A percentile compares a stretch with the other conserved stretches of the same genome.
Evolutionary conservation across 2,888 invertebrate species (phyloP).

Genomic region (Aleiodes testaceus): DNA sequence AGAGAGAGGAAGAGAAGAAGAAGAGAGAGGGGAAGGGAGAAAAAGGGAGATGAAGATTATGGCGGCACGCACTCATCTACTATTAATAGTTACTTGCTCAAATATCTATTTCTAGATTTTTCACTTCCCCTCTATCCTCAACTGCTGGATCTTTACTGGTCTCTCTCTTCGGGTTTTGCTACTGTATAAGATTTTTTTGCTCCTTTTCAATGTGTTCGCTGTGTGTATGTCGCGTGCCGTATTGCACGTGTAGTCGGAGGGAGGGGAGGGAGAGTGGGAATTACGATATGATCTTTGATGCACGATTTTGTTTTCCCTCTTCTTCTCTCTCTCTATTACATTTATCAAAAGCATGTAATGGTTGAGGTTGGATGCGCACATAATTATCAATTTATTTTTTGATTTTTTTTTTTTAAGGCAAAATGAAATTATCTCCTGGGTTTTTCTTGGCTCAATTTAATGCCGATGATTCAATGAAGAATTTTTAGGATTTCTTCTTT

Average conservation of each 20-base stretch:
- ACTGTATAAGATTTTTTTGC: neutral
- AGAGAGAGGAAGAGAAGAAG: conserved; percentile 37
- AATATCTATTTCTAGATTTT: conserved; percentile 73
- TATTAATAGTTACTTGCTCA: conserved; percentile 75
- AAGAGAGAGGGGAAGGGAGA: conserved; percentile 32
- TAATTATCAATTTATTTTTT: neutral
- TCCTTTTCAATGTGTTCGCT: no score
- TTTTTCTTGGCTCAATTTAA: conserved; percentile 11
- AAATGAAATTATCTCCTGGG: no score
- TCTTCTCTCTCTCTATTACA: neutral
- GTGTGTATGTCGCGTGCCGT: conserved; percentile 31
- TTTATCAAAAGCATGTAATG: no score
- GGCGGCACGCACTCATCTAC: conserved; percentile 70
- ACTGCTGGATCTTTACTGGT: conserved; percentile 40
- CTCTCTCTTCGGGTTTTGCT: conserved; percentile 23
- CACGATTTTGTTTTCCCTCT: neutral
- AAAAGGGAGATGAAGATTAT: conserved; percentile 30
- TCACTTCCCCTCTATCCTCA: conserved; percentile 12
- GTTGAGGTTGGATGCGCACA: no score
- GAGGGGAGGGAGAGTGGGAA: no score
- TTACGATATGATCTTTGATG: neutral
- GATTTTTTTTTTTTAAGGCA: neutral
- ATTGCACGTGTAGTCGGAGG: conserved; percentile 22
- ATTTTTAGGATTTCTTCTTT: neutral
- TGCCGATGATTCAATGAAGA: conserved; percentile 15